phyloP scores from a whole-genome alignment of 2,888 invertebrate genomes.

The Amblyteles armatorius region DNA sequence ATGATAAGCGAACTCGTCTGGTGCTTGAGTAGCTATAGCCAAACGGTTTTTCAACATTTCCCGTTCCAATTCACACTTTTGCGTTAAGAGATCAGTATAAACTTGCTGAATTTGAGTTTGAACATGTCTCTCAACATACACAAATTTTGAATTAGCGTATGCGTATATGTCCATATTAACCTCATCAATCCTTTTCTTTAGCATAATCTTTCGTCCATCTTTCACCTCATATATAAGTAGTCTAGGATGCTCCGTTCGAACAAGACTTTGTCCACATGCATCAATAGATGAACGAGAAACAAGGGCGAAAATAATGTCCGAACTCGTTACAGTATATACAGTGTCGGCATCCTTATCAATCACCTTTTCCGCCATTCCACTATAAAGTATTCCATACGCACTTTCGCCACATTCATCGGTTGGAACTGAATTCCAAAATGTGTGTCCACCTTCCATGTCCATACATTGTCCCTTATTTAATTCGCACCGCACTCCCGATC shows the following conservation, averaged over 20 bases:
- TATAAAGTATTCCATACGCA: background rate
- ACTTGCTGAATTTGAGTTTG: slow-evolving; percentile 5
- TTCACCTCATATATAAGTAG: background rate
- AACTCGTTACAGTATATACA: no score
- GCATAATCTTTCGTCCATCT: background rate
- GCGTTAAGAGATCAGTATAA: background rate
- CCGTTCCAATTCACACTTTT: slow-evolving; percentile 26
- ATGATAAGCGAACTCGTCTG: no score
- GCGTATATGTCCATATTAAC: slow-evolving; percentile 21
- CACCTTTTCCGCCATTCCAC: background rate
- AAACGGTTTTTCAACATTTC: slow-evolving; percentile 25
- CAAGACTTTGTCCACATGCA: no score
- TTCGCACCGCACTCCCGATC: no score
- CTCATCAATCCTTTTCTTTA: background rate
- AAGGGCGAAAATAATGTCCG: no score
- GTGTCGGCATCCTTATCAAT: no score
- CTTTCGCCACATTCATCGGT: background rate
- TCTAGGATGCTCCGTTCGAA: slow-evolving; percentile 17
- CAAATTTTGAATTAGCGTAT: slow-evolving; percentile 30
- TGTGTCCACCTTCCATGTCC: background rate
- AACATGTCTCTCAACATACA: slow-evolving; percentile 1
- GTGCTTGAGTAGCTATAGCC: slow-evolving; percentile 13
- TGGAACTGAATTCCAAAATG: slow-evolving; percentile 24
- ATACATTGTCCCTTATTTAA: no score
- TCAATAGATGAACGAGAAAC: no score